Evolutionary conservation across 1,140 invertebrate genomes (phyloP), one percentile per base, ranked within the genome.

Genomic region (Bathynomus jamesi): DNA sequence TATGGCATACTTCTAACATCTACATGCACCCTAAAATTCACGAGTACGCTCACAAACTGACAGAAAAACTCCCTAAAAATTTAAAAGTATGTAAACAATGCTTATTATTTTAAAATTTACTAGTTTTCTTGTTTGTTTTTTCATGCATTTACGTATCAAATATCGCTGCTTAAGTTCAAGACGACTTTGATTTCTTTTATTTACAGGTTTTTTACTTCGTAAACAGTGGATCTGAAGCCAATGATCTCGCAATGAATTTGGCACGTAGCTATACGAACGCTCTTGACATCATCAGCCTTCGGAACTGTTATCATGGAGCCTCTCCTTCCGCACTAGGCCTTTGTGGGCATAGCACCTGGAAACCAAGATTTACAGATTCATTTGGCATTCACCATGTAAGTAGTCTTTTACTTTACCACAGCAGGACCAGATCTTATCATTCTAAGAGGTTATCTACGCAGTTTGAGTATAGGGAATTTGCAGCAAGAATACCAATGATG

Each of bases 171-270:
- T 40, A 40, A 17, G 25, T 2, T 17, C 3, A 27, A n/a, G 29
- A n/a, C n/a, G n/a, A 28, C 13, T 10, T 28, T 25, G 21, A 27
- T 8, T 25, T 28, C 21, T 5, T 25, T 28, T 21, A 4, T 25
- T 28, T 70, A 21, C 79, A 90, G 87, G 89, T 91, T 17, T 90
- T 93, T 24, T 97, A 96, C 81, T 89, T 98, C 78, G 90, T 94
- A 0, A 99, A 99, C 80, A 97, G 94, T 80, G 96, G 96, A 0
- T 95, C 94, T 7, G 96, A 99, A 84, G 96, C 96, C 0, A 99
- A 98, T 82, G 96, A 99, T 81, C 83, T 99, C 46, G 96, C 96
- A 0, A 85, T 95, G 71, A 79, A 95, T 13, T 86, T 99, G 83
- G 91, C 95, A 0, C 85, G 94, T 76, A 79, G 92, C 0, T 87